Evolutionary conservation across 1,140 invertebrate species (phyloP).

Genomic region (Dendrolimus punctatus): DNA sequence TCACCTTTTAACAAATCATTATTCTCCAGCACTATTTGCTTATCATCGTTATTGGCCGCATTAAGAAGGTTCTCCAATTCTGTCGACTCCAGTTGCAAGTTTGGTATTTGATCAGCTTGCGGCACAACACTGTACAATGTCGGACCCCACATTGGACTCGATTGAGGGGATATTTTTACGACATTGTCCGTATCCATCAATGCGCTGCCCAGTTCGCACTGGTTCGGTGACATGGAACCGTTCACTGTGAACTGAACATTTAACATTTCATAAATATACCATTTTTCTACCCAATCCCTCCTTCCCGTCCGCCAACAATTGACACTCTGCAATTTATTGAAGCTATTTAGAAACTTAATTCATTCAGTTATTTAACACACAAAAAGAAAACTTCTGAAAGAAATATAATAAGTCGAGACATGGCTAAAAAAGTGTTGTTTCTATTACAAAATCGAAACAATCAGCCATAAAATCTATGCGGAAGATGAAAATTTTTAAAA

Average conservation of each 20-base stretch:
- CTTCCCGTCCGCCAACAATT: neutral
- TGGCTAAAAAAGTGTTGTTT: no score
- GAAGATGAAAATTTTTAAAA: no score
- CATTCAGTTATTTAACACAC: no score
- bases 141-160: conserved; percentile 26
- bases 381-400: no score
- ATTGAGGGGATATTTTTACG: neutral
- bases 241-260: neutral
- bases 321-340: no score
- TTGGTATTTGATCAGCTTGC: conserved; percentile 15
- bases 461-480: no score
- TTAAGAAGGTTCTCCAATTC: conserved; percentile 17
- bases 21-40: no score
- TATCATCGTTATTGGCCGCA: no score
- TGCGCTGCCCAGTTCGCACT: conserved; percentile 16
- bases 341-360: no score
- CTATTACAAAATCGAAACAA: no score
- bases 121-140: conserved; percentile 13
- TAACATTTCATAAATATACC: neutral
- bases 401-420: no score
- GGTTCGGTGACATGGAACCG: conserved; percentile 3
- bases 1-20: no score
- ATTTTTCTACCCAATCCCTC: neutral
- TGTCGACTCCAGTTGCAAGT: conserved; percentile 29
- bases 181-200: conserved; percentile 2